Evolutionary conservation across 2,113 vertebrate genomes (phyloP).

Genomic region (Tenebrosternarchus preto): DNA sequence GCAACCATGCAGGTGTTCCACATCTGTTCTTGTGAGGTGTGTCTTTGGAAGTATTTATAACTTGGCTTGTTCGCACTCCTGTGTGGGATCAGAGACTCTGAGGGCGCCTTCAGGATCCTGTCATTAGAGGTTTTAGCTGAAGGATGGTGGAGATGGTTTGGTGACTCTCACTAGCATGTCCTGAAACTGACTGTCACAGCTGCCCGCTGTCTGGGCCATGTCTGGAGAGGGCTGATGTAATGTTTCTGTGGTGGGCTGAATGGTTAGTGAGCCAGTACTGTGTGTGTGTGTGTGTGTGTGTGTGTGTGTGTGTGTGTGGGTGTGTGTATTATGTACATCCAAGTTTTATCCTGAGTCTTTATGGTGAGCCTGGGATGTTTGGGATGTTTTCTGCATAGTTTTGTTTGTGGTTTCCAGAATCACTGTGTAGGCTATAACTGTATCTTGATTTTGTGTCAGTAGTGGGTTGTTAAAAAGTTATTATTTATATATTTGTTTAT

Average conservation of each 20-base stretch:
- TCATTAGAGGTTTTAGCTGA: conserved; percentile 24
- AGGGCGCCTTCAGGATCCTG: neutral
- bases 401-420: neutral
- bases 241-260: conserved; percentile 3
- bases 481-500: no score
- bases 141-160: conserved; percentile 18
- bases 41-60: neutral
- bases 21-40: neutral
- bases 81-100: neutral
- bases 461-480: no score
- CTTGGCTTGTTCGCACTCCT: neutral
- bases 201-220: conserved; percentile 12
- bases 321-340: neutral
- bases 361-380: conserved; percentile 3
- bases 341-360: neutral
- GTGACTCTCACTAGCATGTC: conserved; percentile 16
- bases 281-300: neutral
- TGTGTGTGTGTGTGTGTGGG: neutral
- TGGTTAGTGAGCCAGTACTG: neutral
- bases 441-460: neutral
- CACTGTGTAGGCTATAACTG: neutral
- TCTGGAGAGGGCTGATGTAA: conserved; percentile 5
- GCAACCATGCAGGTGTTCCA: neutral
- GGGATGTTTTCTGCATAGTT: conserved; percentile 6
- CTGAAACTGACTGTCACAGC: neutral